Percentiles rank a stretch among this genome's conserved stretches.
Conservation (phyloP, 1,140 invertebrate genomes). For the Bombus pyrosoma region DNA sequence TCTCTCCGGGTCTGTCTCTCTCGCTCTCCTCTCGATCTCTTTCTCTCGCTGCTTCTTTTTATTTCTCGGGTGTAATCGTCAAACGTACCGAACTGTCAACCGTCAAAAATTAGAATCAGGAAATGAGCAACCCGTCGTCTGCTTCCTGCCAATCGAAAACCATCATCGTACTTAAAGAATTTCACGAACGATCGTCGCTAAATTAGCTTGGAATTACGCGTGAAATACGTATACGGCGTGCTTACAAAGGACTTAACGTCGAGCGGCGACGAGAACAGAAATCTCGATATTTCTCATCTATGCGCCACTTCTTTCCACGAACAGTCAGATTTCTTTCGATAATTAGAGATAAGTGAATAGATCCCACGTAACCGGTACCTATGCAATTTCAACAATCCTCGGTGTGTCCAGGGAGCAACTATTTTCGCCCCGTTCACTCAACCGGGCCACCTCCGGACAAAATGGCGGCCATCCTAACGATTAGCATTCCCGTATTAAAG, state of each 20-base stretch:
- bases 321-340: slow-evolving; percentile 1
- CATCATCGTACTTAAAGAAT: slow-evolving; percentile 7
- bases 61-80: slow-evolving; percentile 41
- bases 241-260: slow-evolving; percentile 35
- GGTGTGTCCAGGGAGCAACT: slow-evolving; percentile 68
- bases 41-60: slow-evolving; percentile 37
- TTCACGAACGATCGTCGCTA: slow-evolving; percentile 16
- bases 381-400: slow-evolving; percentile 65
- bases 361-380: slow-evolving; percentile 56
- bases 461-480: slow-evolving; percentile 81
- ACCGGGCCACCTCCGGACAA: slow-evolving; percentile 81
- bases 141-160: background rate
- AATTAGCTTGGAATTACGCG: slow-evolving; percentile 20
- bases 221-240: slow-evolving; percentile 38
- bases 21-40: background rate
- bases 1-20: slow-evolving; percentile 21
- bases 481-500: slow-evolving; percentile 74
- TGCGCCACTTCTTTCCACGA: background rate
- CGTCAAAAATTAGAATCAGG: slow-evolving; percentile 37
- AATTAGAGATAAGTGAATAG: slow-evolving; percentile 7
- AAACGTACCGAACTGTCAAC: slow-evolving; percentile 46
- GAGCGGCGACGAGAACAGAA: slow-evolving; percentile 18
- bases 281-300: slow-evolving; percentile 4
- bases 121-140: slow-evolving; percentile 15
- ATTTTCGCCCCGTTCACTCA: slow-evolving; percentile 75